These are phyloP conservation scores for Syngnathus typhle DNA, from an alignment of 2,113 vertebrate species.

Conservation along the genomic window DNA sequence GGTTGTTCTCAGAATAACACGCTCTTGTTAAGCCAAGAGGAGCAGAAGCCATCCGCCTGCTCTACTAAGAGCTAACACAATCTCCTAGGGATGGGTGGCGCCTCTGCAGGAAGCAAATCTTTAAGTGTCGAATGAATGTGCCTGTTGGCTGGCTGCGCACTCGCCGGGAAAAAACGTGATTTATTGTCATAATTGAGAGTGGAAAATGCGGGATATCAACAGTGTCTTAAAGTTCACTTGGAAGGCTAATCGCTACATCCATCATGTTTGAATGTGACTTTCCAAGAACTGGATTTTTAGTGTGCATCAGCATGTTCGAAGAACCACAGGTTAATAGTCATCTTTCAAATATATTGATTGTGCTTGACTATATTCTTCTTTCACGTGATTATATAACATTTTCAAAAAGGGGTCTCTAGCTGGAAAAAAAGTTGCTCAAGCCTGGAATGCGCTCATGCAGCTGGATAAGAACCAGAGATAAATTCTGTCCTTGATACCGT, in stretches of 20 bases:
- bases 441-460: conserved; percentile 15
- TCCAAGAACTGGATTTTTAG: conserved; percentile 7
- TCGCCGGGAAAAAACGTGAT: conserved; percentile 19
- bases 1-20: conserved; percentile 67
- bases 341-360: neutral
- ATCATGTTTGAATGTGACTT: conserved; percentile 16
- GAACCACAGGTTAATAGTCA: conserved; percentile 2
- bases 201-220: conserved; percentile 29
- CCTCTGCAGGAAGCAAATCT: conserved; percentile 39
- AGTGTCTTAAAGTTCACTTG: conserved; percentile 7
- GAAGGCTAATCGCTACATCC: conserved; percentile 5
- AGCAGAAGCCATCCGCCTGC: conserved; percentile 53
- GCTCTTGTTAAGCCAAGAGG: conserved; percentile 52
- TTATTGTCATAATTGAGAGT: conserved; percentile 29
- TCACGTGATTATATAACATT: neutral
- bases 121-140: conserved; percentile 25
- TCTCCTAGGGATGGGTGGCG: conserved; percentile 57
- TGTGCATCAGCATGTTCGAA: conserved; percentile 4
- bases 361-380: no score
- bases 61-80: conserved; percentile 2
- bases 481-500: conserved; percentile 44
- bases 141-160: conserved; percentile 7
- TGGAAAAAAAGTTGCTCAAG: conserved; percentile 16
- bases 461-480: conserved; percentile 42
- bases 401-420: neutral